These are phyloP conservation scores for Tinamus major DNA, from an alignment of 2,797 vertebrate genomes.

Conservation along the genomic window DNA sequence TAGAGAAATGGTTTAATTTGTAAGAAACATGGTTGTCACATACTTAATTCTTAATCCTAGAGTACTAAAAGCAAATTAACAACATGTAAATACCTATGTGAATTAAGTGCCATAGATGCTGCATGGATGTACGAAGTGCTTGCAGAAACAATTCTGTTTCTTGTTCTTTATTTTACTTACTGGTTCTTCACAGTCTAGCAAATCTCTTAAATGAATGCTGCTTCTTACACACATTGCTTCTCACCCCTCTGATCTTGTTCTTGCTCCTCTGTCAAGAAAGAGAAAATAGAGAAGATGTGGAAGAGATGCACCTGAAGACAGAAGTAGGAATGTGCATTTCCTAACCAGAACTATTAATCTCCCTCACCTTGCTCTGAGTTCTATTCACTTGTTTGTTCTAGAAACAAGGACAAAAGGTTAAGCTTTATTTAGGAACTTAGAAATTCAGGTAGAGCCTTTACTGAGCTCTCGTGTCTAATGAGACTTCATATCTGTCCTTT, in stretches of 20 bases:
- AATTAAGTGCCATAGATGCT: background rate
- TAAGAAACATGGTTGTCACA: background rate
- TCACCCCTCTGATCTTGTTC: background rate
- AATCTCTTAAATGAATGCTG: background rate
- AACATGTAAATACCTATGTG: background rate
- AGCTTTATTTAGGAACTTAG: background rate
- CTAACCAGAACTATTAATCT: background rate
- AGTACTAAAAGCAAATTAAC: background rate
- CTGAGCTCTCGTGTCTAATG: background rate
- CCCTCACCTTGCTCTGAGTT: background rate
- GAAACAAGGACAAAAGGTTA: background rate
- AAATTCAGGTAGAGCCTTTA: background rate
- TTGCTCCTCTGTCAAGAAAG: background rate
- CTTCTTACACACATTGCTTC: background rate
- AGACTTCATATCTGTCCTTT: background rate
- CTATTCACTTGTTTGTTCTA: background rate
- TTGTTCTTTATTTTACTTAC: background rate
- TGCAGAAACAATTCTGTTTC: background rate
- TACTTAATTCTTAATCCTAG: background rate
- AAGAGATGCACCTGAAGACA: background rate
- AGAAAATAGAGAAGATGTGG: background rate
- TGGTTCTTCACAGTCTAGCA: background rate
- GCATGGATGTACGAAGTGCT: background rate
- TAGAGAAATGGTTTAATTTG: background rate
- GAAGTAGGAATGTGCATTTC: background rate